Evolutionary conservation across 2,113 vertebrate species (phyloP), one percentile per base, ranked within the genome.

Genomic region (Miniopterus natalensis): DNA sequence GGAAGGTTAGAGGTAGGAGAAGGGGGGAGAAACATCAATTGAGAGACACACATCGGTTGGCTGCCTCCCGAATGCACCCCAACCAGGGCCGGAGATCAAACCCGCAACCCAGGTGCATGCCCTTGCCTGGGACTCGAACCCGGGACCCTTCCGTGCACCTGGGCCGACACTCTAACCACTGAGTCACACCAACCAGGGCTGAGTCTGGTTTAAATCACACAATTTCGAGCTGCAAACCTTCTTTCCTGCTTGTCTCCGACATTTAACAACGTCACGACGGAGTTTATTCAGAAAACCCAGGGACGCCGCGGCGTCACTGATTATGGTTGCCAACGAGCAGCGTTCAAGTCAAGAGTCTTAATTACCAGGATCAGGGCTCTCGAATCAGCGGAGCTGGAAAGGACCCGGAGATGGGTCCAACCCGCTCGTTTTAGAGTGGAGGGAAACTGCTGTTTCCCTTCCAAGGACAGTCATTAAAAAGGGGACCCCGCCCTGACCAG

Each of bases 171-270:
- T 51, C 49, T 51, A 51, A 12, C 8, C 49, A 51, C 49, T 51
- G 49, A 51, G 49, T 13, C 49, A 10, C 49, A 51, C 49, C 49
- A 51, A 13, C 49, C 49, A 51, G 49, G 49, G 49, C 31, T 21
- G 27, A 42, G 10, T 21, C 5, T 3, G 21, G 42, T 15, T 17
- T 8, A 7, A 70, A 55, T 9, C 1, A 55, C 8, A 17, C 13
- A 2, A 3, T 84, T 23, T 61, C 14, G 55, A 27, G 8, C 15
- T 0, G 9, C 20, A 40, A 3, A 9, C 15, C 29, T 27, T 20
- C 20, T 6, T 29, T 0, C 3, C 15, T 1, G 8, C 0, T 5
- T 15, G 8, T 0, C 3, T 15, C 10, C 11, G 7, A 5, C 2
- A 6, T 15, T 17, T 7, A 31, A 29, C 8, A 1, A 0, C 11